Evolutionary conservation across 2,888 invertebrate genomes (phyloP).

Genomic region (Polyploca ridens): DNA sequence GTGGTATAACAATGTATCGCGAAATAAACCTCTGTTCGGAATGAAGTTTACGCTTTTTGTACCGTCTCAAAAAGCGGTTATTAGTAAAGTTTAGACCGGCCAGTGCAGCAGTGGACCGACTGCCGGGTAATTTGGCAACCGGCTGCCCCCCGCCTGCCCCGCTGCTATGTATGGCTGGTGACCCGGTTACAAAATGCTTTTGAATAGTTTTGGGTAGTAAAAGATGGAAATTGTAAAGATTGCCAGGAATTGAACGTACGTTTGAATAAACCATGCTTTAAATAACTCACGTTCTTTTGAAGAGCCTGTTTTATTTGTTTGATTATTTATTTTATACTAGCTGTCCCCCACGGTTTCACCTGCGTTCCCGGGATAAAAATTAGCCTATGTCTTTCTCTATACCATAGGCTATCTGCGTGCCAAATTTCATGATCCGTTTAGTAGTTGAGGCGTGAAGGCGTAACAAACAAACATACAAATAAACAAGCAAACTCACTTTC

Average conservation of each 20-base stretch:
- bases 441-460: too few relatives aligned
- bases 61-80: conserved; percentile 10
- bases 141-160: not conserved
- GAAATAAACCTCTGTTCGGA: not conserved
- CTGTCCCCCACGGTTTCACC: too few relatives aligned
- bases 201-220: conserved; percentile 10
- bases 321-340: too few relatives aligned
- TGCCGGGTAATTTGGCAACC: conserved; percentile 15
- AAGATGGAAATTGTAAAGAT: not conserved
- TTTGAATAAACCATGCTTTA: not conserved
- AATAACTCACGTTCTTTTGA: too few relatives aligned
- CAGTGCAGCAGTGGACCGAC: conserved; percentile 9
- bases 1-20: not conserved
- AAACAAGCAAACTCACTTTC: too few relatives aligned
- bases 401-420: too few relatives aligned
- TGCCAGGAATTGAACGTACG: not conserved
- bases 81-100: conserved; percentile 15
- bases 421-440: too few relatives aligned
- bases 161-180: not conserved
- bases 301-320: too few relatives aligned
- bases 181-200: conserved; percentile 15
- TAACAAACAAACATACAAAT: too few relatives aligned
- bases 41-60: conserved; percentile 7
- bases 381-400: too few relatives aligned
- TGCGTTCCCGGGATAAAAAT: too few relatives aligned